A percentile compares a stretch with the other conserved stretches of the same genome.
phyloP scores from a whole-genome alignment of 2,888 invertebrate genomes.

The Dyspetes luteomarginatus region DNA sequence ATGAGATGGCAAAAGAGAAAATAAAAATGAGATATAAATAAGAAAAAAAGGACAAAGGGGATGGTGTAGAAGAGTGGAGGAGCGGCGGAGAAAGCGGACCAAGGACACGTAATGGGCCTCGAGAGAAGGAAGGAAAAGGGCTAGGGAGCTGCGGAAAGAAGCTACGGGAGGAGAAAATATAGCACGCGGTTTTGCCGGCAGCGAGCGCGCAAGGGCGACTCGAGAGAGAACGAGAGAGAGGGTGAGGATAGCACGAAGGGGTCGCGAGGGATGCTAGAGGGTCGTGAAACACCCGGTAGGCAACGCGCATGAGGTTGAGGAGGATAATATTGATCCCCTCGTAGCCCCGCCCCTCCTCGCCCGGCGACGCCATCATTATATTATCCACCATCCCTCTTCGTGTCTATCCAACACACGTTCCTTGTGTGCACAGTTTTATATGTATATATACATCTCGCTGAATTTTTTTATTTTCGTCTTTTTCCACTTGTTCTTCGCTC shows the following conservation, averaged over 20 bases:
- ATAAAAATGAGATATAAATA: conserved; percentile 6
- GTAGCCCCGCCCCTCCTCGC: conserved; percentile 83
- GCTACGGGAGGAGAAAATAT: conserved; percentile 59
- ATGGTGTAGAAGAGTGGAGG: conserved; percentile 34
- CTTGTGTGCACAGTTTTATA: conserved; percentile 51
- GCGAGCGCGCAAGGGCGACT: conserved; percentile 22
- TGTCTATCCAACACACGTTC: conserved; percentile 66
- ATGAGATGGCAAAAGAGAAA: conserved; percentile 20
- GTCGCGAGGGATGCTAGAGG: conserved; percentile 65
- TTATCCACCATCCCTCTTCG: conserved; percentile 83
- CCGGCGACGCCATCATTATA: conserved; percentile 83
- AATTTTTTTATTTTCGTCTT: conserved; percentile 54
- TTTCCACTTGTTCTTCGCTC: conserved; percentile 35
- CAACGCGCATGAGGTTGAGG: conserved; percentile 77
- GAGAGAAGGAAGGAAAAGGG: conserved; percentile 47
- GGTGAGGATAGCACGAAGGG: conserved; percentile 61
- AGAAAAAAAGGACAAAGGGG: conserved; percentile 9
- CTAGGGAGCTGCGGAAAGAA: conserved; percentile 56
- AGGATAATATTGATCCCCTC: conserved; percentile 84
- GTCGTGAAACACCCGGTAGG: conserved; percentile 59
- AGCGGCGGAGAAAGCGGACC: conserved; percentile 32
- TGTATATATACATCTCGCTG: conserved; percentile 34
- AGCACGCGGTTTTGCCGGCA: conserved; percentile 13
- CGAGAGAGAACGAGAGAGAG: conserved; percentile 63
- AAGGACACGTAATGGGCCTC: conserved; percentile 39